These are phyloP conservation scores for Calliopum simillimum DNA, from an alignment of 2,888 invertebrate genomes.

Conservation along the genomic window DNA sequence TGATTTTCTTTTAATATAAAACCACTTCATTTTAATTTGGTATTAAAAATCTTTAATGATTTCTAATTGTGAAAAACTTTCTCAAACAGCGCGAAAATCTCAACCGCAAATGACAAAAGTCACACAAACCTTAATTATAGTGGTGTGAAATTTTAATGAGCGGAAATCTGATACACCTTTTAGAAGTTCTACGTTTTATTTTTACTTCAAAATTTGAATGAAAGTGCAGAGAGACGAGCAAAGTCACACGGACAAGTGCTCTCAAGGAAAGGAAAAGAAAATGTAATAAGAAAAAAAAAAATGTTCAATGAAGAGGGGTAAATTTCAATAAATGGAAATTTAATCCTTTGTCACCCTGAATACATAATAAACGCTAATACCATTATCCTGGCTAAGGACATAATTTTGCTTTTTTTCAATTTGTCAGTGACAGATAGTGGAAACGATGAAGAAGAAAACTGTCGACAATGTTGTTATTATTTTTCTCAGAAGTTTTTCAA, in stretches of 20 bases:
- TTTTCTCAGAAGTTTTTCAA: slow-evolving; percentile 18
- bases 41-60: too few species aligned
- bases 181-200: slow-evolving; percentile 26
- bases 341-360: slow-evolving; percentile 41
- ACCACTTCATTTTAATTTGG: too few species aligned
- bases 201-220: neutral
- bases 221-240: too few species aligned
- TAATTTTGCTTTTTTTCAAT: slow-evolving; percentile 14
- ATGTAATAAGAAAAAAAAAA: slow-evolving; percentile 16
- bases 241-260: too few species aligned
- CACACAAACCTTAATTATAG: slow-evolving; percentile 24
- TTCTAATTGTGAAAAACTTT: too few species aligned
- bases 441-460: neutral
- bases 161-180: slow-evolving; percentile 49
- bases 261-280: neutral
- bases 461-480: slow-evolving; percentile 7
- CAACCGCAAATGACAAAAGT: slow-evolving; percentile 1
- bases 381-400: slow-evolving; percentile 41
- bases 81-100: neutral
- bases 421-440: slow-evolving; percentile 1
- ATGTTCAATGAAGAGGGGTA: neutral
- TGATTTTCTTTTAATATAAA: too few species aligned
- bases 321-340: slow-evolving; percentile 34
- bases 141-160: slow-evolving; percentile 50
- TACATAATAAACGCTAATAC: slow-evolving; percentile 41